Base-by-base conservation (phyloP, 2,888 invertebrate species). In the Coleophora deauratella region DNA sequence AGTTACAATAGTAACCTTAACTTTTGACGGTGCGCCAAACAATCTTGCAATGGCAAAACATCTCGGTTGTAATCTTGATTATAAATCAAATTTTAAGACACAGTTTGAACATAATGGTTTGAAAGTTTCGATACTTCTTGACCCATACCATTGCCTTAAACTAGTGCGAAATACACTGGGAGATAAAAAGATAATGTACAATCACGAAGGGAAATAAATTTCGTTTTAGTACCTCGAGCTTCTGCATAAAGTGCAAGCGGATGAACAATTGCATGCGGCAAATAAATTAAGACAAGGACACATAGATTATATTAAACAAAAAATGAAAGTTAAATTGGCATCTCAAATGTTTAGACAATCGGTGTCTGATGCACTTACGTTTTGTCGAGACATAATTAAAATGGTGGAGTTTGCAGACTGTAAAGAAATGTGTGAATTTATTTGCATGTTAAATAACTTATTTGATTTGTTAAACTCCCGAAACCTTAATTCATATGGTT, bases 11-110 rank as follows among this genome's bases (percentile, higher is more conserved):
- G 15, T 31, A n/a, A 36, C 13, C 27, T 27, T 43, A 13, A 46
- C 46, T 14, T 46, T 43, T 41, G 46, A 43, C 10, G 43, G 46
- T 11, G 31, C 33, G 8, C 10, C 43, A 12, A 32, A 43, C 10
- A 43, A 46, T 37, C 10, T 46, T n/a, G 21, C 33, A 7, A 46
- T 46, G 46, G 21, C 27, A 1, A 15, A 45, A 35, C 15, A 4
- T 11, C 21, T 45, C 6, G 45, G 42, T 9, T 7, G 9, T 9
- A 8, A 11, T 28, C 4, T 37, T 27, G 6, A 13, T 12, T 28
- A 7, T 13, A 27, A 27, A 13, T 30, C 37, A 12, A 28, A 28
- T n/a, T n/a, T n/a, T 30, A 37, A 37, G 28, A 27, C 37, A 28
- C 28, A 37, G 10, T 37, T 37, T n/a, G n/a, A n/a, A 28, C 28